phyloP scores from a whole-genome alignment of 2,888 invertebrate species.

The Colostygia pectinataria region DNA sequence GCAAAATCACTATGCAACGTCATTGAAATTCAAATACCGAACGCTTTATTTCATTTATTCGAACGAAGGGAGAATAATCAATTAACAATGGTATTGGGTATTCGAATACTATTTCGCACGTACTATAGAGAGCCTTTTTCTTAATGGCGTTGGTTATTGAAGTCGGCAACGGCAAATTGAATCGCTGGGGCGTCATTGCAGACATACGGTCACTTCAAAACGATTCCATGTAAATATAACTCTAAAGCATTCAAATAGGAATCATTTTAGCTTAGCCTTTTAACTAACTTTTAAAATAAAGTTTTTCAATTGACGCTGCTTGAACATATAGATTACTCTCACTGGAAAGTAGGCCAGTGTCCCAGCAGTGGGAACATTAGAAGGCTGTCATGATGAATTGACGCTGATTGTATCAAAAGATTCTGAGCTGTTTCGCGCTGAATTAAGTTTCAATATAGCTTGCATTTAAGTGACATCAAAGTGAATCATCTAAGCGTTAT shows the following conservation, averaged over 20 bases:
- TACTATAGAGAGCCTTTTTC: conserved; percentile 36
- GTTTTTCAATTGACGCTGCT: no score
- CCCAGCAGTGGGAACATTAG: no score
- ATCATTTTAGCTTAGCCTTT: background rate
- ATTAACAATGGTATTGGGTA: conserved; percentile 36
- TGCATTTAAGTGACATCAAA: background rate
- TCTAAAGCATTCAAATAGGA: background rate
- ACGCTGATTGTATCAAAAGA: no score
- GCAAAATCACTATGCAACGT: conserved; percentile 30
- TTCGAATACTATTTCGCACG: conserved; percentile 32
- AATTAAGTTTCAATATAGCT: background rate
- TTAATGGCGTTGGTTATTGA: conserved; percentile 36
- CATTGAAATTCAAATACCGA: conserved; percentile 35
- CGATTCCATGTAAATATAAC: background rate
- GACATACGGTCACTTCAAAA: conserved; percentile 1
- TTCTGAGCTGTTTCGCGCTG: no score
- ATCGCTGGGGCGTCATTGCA: conserved; percentile 31
- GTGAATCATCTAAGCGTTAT: background rate
- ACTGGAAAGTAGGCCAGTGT: no score
- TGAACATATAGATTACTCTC: no score
- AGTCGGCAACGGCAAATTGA: conserved; percentile 34
- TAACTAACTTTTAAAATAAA: no score
- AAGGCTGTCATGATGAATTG: no score
- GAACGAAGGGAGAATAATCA: conserved; percentile 34
- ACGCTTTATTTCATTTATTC: conserved; percentile 34